Evolutionary conservation across 2,888 invertebrate genomes (phyloP).

Genomic region (Tetranychus piercei): DNA sequence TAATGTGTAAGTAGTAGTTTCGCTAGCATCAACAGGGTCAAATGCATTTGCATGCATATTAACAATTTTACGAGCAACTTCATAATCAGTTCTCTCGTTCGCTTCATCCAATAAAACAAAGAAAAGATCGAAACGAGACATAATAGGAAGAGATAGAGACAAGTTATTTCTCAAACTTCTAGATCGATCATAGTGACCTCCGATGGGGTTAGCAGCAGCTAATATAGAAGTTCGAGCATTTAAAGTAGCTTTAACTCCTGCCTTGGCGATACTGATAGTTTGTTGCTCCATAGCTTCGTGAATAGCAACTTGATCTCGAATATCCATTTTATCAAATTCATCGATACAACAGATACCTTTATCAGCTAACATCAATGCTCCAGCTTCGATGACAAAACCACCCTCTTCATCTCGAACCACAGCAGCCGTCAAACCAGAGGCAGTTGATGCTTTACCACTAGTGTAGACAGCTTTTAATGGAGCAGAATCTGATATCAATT

Average conservation of each 20-base stretch:
- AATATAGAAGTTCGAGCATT: conserved; percentile 94
- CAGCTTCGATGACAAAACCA: conserved; percentile 98
- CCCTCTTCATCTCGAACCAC: conserved; percentile 94
- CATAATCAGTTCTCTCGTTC: conserved; percentile 83
- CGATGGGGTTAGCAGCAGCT: conserved; percentile 93
- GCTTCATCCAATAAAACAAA: conserved; percentile 95
- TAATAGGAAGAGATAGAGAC: conserved; percentile 77
- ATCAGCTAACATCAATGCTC: conserved; percentile 97
- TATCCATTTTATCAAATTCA: conserved; percentile 99
- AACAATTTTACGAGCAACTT: conserved; percentile 85
- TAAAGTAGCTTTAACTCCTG: conserved; percentile 54
- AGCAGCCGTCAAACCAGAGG: conserved; percentile 95
- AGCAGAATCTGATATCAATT: conserved; percentile 65
- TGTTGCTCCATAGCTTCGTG: conserved; percentile 99
- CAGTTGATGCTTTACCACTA: conserved; percentile 91
- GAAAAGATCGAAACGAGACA: conserved; percentile 97
- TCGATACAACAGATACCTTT: conserved; percentile 86
- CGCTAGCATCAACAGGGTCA: conserved; percentile 32
- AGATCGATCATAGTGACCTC: conserved; percentile 84
- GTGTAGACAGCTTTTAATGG: conserved; percentile 85
- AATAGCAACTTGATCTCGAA: conserved; percentile 89
- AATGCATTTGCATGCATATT: conserved; percentile 74
- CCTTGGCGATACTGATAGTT: conserved; percentile 94
- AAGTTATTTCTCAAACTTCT: conserved; percentile 89
- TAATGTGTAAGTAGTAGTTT: conserved; percentile 47